Evolutionary conservation across 2,797 vertebrate species (phyloP).

Genomic region (Channa striata): DNA sequence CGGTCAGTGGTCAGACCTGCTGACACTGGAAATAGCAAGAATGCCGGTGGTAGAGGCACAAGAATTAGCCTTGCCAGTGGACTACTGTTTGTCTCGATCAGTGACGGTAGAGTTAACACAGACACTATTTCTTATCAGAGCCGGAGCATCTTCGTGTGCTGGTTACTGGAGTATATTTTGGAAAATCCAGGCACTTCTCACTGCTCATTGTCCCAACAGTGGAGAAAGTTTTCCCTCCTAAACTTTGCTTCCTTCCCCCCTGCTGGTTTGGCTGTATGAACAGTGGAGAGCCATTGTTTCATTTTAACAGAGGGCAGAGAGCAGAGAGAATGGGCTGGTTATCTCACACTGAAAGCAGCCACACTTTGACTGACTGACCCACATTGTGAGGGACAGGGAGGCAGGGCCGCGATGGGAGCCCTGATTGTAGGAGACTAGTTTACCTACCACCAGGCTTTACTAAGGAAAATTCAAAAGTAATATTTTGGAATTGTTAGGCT

Average conservation of each 20-base stretch:
- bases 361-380: slow-evolving; percentile 62
- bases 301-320: slow-evolving; percentile 65
- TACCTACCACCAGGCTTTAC: slow-evolving; percentile 23
- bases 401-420: slow-evolving; percentile 20
- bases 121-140: slow-evolving; percentile 27
- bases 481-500: slow-evolving; percentile 34
- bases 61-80: slow-evolving; percentile 64
- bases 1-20: slow-evolving; percentile 81
- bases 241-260: slow-evolving; percentile 64
- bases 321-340: slow-evolving; percentile 60
- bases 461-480: slow-evolving; percentile 43
- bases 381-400: slow-evolving; percentile 35
- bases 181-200: slow-evolving; percentile 35
- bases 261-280: slow-evolving; percentile 53
- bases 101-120: slow-evolving; percentile 43
- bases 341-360: slow-evolving; percentile 64
- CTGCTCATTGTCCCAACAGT: slow-evolving; percentile 57
- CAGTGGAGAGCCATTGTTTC: slow-evolving; percentile 73
- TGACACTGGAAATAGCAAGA: slow-evolving; percentile 81
- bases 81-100: slow-evolving; percentile 66
- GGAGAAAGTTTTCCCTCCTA: slow-evolving; percentile 69
- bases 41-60: slow-evolving; percentile 73
- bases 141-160: slow-evolving; percentile 9
- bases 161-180: slow-evolving; percentile 18
- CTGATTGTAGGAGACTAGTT: slow-evolving; percentile 16